Evolutionary conservation across 2,797 vertebrate species (phyloP).

Genomic region (Epinephelus awoara): DNA sequence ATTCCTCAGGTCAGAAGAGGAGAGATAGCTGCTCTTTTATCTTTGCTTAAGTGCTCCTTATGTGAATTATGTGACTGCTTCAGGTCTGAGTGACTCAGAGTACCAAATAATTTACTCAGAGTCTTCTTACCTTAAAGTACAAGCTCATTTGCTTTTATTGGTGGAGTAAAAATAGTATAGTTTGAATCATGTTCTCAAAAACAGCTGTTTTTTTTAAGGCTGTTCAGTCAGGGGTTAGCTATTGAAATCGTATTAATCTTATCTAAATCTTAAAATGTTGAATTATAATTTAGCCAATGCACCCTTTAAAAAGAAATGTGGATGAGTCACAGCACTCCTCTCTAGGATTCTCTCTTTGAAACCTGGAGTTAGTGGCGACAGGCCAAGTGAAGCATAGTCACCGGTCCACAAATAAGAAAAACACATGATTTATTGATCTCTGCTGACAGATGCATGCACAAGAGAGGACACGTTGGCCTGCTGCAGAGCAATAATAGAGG

Average conservation of each 20-base stretch:
- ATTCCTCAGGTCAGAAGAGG: constrained; percentile 12
- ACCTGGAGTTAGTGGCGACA: constrained; percentile 19
- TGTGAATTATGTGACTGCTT: constrained; percentile 9
- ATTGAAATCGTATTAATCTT: background rate
- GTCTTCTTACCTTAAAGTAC: background rate
- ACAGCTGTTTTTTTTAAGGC: background rate
- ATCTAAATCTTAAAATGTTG: background rate
- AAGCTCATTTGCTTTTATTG: background rate
- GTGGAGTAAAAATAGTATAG: background rate
- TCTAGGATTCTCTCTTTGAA: constrained; percentile 42
- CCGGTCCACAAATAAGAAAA: constrained; percentile 25
- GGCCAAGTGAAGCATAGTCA: constrained; percentile 26
- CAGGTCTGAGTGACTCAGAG: constrained; percentile 4
- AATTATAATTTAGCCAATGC: background rate
- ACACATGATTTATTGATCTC: constrained; percentile 58
- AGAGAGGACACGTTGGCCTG: constrained; percentile 2
- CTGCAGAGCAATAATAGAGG: background rate
- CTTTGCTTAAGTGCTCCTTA: background rate
- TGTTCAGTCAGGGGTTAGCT: background rate
- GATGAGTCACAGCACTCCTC: background rate
- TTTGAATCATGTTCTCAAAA: background rate
- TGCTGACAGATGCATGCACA: constrained; percentile 39
- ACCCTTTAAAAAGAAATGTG: background rate
- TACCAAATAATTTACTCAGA: background rate
- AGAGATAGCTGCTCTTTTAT: background rate